phyloP scores from a whole-genome alignment of 2,113 vertebrate species.

The Pterocles burchelli region DNA sequence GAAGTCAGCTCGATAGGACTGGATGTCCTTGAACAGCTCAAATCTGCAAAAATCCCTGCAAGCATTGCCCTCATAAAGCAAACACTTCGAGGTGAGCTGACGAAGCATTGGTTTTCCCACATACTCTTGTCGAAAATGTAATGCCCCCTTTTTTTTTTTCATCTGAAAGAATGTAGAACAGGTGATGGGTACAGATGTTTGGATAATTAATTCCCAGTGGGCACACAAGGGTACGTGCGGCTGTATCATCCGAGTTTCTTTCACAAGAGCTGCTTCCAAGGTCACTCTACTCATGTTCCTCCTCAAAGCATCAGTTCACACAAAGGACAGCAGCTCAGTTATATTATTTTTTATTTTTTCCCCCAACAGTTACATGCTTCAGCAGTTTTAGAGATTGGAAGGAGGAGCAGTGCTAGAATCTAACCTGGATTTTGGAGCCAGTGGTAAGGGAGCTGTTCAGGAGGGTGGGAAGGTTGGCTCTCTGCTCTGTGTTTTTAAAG shows the following conservation, averaged over 20 bases:
- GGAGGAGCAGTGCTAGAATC: neutral
- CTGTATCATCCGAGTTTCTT: rapidly evolving
- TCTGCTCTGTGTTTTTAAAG: too few relatives aligned
- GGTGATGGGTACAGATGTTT: neutral
- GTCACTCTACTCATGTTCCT: rapidly evolving
- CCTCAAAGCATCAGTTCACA: neutral
- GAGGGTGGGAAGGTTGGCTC: neutral
- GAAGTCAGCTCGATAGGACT: too few relatives aligned
- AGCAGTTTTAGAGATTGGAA: neutral
- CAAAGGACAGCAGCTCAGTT: neutral
- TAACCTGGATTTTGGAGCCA: neutral
- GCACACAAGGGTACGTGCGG: rapidly evolving
- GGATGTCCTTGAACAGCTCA: neutral
- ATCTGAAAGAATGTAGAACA: neutral
- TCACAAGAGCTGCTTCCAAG: neutral
- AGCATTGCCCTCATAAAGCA: neutral
- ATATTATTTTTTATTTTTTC: rapidly evolving
- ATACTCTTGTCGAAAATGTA: rapidly evolving
- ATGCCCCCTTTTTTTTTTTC: too few relatives aligned
- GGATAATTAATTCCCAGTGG: rapidly evolving
- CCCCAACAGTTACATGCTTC: neutral
- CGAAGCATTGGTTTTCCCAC: rapidly evolving
- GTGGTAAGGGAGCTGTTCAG: neutral
- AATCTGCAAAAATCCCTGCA: neutral
- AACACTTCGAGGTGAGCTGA: neutral